Percentiles rank a stretch among this genome's conserved stretches.
Evolutionary conservation across 2,888 invertebrate genomes (phyloP).

Genomic region (Rhorus exstirpatorius): DNA sequence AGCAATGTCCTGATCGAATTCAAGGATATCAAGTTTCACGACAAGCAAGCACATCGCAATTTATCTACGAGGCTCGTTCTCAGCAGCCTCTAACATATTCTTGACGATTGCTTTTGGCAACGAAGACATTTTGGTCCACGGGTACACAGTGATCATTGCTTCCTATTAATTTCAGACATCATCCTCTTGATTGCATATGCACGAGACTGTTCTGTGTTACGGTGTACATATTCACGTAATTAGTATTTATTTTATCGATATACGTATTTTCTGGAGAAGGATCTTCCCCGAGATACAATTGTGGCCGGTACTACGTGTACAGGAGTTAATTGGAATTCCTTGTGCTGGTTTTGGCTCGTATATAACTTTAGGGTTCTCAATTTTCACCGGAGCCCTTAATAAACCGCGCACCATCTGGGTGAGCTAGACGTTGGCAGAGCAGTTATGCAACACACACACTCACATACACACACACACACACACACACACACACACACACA

Average conservation of each 20-base stretch:
- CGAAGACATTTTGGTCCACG: conserved; percentile 1
- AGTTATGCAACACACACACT: conserved; percentile 39
- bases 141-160: not conserved
- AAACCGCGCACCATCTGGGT: conserved; percentile 35
- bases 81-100: not conserved
- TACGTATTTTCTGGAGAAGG: conserved; percentile 23
- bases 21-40: too few species aligned
- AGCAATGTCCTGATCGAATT: too few species aligned
- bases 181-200: conserved; percentile 38
- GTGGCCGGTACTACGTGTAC: conserved; percentile 56
- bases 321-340: conserved; percentile 65
- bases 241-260: conserved; percentile 61
- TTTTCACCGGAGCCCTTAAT: conserved; percentile 57
- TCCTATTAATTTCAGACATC: conserved; percentile 38
- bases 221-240: conserved; percentile 28
- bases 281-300: conserved; percentile 51
- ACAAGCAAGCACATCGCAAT: not conserved
- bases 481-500: not conserved
- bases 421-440: conserved; percentile 34
- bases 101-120: conserved; percentile 19
- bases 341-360: conserved; percentile 33
- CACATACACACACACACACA: not conserved
- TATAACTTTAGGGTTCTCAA: conserved; percentile 54
- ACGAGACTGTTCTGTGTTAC: too few species aligned
- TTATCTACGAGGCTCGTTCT: not conserved